Evolutionary conservation across 2,797 vertebrate genomes (phyloP).

Genomic region (Choloepus didactylus): DNA sequence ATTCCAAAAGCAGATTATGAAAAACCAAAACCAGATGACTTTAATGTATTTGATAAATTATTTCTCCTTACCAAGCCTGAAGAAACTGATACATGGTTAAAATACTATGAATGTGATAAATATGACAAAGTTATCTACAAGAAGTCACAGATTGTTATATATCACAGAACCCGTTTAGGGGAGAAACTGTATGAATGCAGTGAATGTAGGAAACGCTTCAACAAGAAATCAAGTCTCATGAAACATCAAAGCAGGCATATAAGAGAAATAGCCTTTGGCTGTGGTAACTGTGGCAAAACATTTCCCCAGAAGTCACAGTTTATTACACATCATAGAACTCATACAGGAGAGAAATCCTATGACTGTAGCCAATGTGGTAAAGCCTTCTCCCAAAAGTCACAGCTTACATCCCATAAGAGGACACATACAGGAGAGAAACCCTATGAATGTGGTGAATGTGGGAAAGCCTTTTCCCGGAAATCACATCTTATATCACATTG

Average conservation of each 20-base stretch:
- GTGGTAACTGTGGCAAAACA: constrained; percentile 72
- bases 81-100: constrained; percentile 70
- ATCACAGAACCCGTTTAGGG: constrained; percentile 73
- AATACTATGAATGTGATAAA: constrained; percentile 64
- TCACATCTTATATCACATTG: constrained; percentile 74
- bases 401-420: constrained; percentile 78
- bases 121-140: constrained; percentile 45
- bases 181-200: constrained; percentile 78
- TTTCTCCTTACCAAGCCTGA: constrained; percentile 67
- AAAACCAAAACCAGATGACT: constrained; percentile 43
- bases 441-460: constrained; percentile 75
- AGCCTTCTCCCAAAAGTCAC: constrained; percentile 75
- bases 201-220: constrained; percentile 79
- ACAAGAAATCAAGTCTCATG: constrained; percentile 72
- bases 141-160: constrained; percentile 76
- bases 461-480: constrained; percentile 73
- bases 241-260: constrained; percentile 76
- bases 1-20: constrained; percentile 60
- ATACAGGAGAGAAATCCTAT: constrained; percentile 77
- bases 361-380: constrained; percentile 72
- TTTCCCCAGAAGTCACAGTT: constrained; percentile 76
- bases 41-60: constrained; percentile 70
- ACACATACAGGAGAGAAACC: constrained; percentile 76
- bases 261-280: constrained; percentile 71
- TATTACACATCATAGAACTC: constrained; percentile 72